phyloP scores from a whole-genome alignment of 2,888 invertebrate species.

The Polydrusus cervinus region DNA sequence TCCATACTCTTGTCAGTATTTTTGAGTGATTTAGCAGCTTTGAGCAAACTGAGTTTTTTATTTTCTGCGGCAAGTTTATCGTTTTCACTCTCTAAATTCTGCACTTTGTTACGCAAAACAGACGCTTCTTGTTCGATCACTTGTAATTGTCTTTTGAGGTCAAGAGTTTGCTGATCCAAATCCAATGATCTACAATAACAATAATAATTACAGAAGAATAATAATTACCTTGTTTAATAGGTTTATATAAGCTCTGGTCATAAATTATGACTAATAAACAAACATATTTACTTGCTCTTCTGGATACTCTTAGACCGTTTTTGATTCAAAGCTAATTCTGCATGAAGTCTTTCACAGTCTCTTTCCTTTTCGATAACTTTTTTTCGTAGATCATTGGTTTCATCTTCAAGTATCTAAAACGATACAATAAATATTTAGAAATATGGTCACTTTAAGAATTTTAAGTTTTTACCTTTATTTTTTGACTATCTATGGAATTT shows the following conservation, averaged over 20 bases:
- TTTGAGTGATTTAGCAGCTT: constrained; percentile 74
- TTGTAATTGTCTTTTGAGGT: constrained; percentile 83
- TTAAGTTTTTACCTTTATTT: constrained; percentile 74
- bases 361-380: constrained; percentile 88
- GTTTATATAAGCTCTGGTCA: constrained; percentile 1
- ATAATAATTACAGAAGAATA: constrained; percentile 13
- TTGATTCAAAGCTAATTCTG: constrained; percentile 79
- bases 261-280: not conserved
- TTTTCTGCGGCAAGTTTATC: constrained; percentile 84
- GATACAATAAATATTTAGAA: constrained; percentile 51
- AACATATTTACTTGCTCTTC: constrained; percentile 76
- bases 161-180: constrained; percentile 78
- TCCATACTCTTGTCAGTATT: constrained; percentile 74
- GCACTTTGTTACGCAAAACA: constrained; percentile 79
- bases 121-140: constrained; percentile 85
- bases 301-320: constrained; percentile 77
- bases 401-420: constrained; percentile 79
- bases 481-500: constrained; percentile 77
- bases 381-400: constrained; percentile 82
- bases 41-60: constrained; percentile 78
- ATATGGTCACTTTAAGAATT: not conserved
- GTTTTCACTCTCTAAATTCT: constrained; percentile 82
- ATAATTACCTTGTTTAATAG: constrained; percentile 32
- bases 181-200: constrained; percentile 75
- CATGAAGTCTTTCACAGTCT: constrained; percentile 84